Conservation (phyloP, 2,797 vertebrate species). For the Urophycis tenuis region DNA sequence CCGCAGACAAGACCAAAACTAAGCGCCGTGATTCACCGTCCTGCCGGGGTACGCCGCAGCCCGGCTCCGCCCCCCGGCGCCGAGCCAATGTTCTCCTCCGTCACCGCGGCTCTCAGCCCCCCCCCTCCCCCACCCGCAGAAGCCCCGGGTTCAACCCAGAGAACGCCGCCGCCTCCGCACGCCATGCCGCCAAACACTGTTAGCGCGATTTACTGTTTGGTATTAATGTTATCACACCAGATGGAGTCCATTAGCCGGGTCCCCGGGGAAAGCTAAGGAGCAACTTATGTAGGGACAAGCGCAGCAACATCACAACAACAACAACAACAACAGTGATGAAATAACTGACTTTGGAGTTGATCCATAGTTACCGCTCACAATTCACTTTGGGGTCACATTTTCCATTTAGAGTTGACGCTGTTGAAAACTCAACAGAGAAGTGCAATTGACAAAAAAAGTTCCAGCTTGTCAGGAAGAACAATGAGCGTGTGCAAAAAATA, state of each 20-base stretch:
- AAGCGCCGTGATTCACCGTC: slow-evolving; percentile 24
- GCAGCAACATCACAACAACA: not conserved
- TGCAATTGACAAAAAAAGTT: not conserved
- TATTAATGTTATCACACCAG: not conserved
- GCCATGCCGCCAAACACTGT: slow-evolving; percentile 7
- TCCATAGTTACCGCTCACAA: not conserved
- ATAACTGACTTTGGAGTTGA: not conserved
- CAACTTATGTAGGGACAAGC: not conserved
- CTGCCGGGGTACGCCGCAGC: slow-evolving; percentile 25
- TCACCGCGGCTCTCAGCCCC: slow-evolving; percentile 21
- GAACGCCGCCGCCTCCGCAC: slow-evolving; percentile 7
- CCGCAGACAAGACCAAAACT: not conserved
- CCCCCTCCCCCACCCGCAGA: too few species aligned
- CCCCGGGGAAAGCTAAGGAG: not conserved
- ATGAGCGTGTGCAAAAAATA: not conserved
- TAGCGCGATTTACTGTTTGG: not conserved
- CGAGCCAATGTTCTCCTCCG: slow-evolving; percentile 37
- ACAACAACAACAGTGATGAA: too few species aligned
- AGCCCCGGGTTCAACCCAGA: slow-evolving; percentile 31
- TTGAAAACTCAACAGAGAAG: not conserved
- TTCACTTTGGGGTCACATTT: not conserved
- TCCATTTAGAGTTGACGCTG: not conserved
- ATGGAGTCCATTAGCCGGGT: not conserved
- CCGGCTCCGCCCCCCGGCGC: too few species aligned
- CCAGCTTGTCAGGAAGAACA: not conserved